Conservation (phyloP, 2,113 vertebrate genomes). For the Pyxicephalus adspersus region DNA sequence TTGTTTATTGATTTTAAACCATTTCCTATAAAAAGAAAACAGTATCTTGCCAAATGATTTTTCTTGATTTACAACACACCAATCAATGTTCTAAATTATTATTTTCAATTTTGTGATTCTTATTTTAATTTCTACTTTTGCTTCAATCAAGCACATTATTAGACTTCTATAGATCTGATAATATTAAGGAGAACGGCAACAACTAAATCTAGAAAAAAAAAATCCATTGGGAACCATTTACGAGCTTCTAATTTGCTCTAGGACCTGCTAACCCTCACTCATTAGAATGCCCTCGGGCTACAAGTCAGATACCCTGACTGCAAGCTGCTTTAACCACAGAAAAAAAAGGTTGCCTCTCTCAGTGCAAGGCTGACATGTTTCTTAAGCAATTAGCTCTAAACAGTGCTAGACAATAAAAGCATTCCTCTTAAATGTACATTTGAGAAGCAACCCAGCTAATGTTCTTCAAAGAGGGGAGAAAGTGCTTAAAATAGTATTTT, state of each 20-base stretch:
- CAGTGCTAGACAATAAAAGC: conserved; percentile 7
- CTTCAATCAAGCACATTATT: too few species aligned
- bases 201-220: background rate
- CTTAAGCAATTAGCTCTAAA: conserved; percentile 24
- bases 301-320: conserved; percentile 38
- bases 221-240: background rate
- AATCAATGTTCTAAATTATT: too few species aligned
- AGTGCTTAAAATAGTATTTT: conserved; percentile 5
- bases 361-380: conserved; percentile 1
- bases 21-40: too few species aligned
- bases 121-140: too few species aligned
- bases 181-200: too few species aligned
- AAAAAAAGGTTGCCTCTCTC: background rate
- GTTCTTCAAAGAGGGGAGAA: background rate
- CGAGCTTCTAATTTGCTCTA: background rate
- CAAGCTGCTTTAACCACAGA: conserved; percentile 3
- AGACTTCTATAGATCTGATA: too few species aligned
- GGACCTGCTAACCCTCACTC: conserved; percentile 42
- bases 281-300: conserved; percentile 20
- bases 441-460: conserved; percentile 12
- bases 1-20: too few species aligned
- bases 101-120: too few species aligned
- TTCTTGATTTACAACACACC: too few species aligned
- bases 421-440: conserved; percentile 13
- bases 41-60: too few species aligned